phyloP scores from a whole-genome alignment of 2,113 vertebrate genomes.

The Desmodus rotundus region DNA sequence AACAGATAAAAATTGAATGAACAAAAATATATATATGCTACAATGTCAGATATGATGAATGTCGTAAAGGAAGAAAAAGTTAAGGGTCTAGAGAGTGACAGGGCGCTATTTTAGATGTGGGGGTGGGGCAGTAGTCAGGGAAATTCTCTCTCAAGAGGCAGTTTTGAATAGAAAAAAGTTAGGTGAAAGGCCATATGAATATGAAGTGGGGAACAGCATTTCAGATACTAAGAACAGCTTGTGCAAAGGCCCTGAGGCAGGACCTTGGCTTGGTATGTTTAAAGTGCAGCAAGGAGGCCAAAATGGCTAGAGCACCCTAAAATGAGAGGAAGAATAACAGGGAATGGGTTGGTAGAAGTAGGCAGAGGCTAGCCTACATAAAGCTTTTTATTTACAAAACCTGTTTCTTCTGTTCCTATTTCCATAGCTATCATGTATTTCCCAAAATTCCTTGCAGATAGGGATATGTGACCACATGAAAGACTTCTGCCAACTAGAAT shows the following conservation, averaged over 20 bases:
- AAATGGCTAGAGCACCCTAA: background rate
- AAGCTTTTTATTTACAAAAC: background rate
- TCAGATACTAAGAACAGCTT: background rate
- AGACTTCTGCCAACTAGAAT: background rate
- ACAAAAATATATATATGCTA: background rate
- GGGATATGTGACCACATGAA: background rate
- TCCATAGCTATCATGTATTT: background rate
- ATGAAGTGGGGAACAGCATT: background rate
- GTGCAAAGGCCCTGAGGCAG: background rate
- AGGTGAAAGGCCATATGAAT: background rate
- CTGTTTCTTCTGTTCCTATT: background rate
- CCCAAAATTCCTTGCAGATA: background rate
- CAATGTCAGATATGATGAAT: background rate
- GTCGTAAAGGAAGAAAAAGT: background rate
- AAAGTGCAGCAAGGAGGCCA: background rate
- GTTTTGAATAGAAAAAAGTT: background rate
- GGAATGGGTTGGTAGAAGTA: background rate
- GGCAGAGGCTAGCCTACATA: background rate
- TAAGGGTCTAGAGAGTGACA: background rate
- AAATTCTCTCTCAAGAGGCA: background rate
- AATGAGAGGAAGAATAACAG: background rate
- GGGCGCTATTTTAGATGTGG: background rate
- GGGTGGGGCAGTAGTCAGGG: background rate
- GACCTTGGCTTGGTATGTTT: background rate
- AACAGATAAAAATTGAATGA: background rate